phyloP scores from a whole-genome alignment of 1,140 invertebrate genomes.

The Drosophila pachea region DNA sequence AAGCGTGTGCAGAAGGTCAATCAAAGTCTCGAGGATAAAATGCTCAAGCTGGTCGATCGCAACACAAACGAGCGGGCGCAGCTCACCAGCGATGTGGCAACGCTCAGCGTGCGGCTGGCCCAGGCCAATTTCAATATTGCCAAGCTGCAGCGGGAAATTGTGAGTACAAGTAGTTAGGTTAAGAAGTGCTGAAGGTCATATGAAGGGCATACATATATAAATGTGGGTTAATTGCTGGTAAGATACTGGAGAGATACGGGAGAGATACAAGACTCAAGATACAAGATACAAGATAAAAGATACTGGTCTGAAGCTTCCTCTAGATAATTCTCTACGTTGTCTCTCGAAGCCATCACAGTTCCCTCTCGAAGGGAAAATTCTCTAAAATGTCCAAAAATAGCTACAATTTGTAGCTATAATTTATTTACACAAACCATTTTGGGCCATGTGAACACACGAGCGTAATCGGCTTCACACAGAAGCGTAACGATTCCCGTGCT shows the following conservation, averaged over 20 bases:
- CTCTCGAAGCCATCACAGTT: too few species aligned
- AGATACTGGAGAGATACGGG: too few species aligned
- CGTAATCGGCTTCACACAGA: background rate
- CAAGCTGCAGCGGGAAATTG: constrained; percentile 94
- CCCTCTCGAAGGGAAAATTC: too few species aligned
- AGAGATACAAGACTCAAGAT: too few species aligned
- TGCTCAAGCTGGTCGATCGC: constrained; percentile 94
- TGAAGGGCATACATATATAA: background rate
- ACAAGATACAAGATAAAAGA: too few species aligned
- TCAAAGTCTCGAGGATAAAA: constrained; percentile 96
- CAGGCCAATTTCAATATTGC: constrained; percentile 92
- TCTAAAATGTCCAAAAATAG: too few species aligned
- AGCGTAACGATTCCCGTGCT: constrained; percentile 23
- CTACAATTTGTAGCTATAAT: too few species aligned
- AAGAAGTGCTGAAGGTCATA: too few species aligned
- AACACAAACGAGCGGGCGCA: constrained; percentile 94
- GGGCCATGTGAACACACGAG: background rate
- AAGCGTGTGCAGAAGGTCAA: constrained; percentile 97
- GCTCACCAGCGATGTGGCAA: constrained; percentile 92
- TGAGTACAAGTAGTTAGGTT: constrained; percentile 80
- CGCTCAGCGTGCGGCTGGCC: constrained; percentile 90
- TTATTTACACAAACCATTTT: too few species aligned
- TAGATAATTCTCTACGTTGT: too few species aligned
- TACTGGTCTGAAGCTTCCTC: too few species aligned
- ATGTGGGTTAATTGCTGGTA: too few species aligned